Evolutionary conservation across 2,888 invertebrate species (phyloP).

Genomic region (Stictocephala bisonia): DNA sequence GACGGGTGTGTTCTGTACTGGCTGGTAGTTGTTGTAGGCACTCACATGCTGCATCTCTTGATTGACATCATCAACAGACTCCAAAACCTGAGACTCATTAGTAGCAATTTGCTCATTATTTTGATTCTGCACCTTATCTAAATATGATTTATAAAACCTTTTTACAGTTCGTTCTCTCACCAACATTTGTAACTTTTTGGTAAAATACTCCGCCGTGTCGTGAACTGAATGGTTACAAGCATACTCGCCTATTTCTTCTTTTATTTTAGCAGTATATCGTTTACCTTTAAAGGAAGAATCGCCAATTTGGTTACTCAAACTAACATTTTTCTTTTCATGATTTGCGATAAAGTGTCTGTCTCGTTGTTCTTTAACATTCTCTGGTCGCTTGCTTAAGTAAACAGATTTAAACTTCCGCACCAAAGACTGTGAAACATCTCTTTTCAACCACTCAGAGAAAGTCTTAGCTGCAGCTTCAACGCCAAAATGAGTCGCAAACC

Average conservation of each 20-base stretch:
- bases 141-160: slow-evolving; percentile 43
- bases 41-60: slow-evolving; percentile 2
- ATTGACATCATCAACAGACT: slow-evolving; percentile 3
- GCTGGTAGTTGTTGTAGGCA: not conserved
- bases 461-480: slow-evolving; percentile 49
- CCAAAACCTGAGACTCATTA: not conserved
- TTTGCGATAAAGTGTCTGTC: too few species aligned
- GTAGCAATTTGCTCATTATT: not conserved
- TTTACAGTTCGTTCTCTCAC: slow-evolving; percentile 45
- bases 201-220: slow-evolving; percentile 48
- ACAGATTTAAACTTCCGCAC: slow-evolving; percentile 52
- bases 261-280: slow-evolving; percentile 47
- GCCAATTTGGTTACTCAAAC: too few species aligned
- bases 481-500: slow-evolving; percentile 50
- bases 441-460: slow-evolving; percentile 50
- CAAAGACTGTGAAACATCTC: slow-evolving; percentile 45
- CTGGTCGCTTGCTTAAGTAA: slow-evolving; percentile 12
- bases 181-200: slow-evolving; percentile 39
- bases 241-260: slow-evolving; percentile 47
- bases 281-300: slow-evolving; percentile 38
- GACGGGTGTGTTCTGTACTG: not conserved
- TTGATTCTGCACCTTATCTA: slow-evolving; percentile 29
- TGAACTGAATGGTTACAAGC: slow-evolving; percentile 44
- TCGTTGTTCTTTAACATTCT: not conserved
- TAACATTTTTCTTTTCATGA: too few species aligned